A percentile compares a stretch with the other conserved stretches of the same genome.
These are phyloP conservation scores for Cheirogaleus medius DNA, from an alignment of 2,113 vertebrate genomes.

Conservation along the genomic window DNA sequence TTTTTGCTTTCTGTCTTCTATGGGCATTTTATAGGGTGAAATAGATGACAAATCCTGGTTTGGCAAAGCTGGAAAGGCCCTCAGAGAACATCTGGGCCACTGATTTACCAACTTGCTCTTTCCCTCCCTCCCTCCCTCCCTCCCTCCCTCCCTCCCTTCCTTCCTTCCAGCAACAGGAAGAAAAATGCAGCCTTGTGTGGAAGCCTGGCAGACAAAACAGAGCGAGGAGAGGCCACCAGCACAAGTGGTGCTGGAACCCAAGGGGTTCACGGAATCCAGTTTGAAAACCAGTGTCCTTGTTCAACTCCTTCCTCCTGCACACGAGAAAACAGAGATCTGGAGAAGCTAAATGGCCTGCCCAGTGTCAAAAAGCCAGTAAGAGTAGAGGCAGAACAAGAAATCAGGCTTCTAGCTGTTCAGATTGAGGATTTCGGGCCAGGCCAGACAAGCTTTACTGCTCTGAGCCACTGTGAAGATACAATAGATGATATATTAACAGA, in stretches of 20 bases:
- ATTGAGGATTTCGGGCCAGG: neutral
- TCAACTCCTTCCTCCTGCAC: neutral
- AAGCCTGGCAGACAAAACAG: neutral
- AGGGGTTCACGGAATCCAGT: neutral
- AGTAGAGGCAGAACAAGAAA: neutral
- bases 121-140: neutral
- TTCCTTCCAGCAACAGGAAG: neutral
- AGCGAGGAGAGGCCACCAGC: neutral
- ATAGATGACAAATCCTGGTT: neutral
- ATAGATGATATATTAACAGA: neutral
- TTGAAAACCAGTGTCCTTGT: neutral
- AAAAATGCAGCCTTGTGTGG: neutral
- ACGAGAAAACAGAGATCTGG: neutral
- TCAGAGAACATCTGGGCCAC: neutral
- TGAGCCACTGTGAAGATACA: neutral
- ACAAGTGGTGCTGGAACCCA: neutral
- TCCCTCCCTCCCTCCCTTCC: neutral
- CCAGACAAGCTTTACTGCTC: neutral
- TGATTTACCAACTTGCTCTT: neutral
- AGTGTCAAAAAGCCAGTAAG: neutral
- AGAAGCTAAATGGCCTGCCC: neutral
- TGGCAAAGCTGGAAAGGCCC: neutral
- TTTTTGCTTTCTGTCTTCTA: conserved; percentile 23
- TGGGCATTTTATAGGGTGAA: neutral
- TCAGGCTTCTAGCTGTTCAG: neutral